phyloP scores from a whole-genome alignment of 2,797 vertebrate species.

The Crenichthys baileyi region DNA sequence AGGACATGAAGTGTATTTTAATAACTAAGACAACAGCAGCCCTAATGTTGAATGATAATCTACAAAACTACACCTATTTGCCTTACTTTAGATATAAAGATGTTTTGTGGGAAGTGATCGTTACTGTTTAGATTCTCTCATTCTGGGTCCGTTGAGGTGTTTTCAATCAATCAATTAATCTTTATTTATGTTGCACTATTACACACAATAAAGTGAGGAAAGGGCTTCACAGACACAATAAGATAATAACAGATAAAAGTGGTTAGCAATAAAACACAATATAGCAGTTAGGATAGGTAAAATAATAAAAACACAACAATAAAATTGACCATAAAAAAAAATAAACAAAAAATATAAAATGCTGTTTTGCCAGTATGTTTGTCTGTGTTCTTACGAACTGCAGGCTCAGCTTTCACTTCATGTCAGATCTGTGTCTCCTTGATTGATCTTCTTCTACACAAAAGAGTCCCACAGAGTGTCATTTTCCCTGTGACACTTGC shows the following conservation, averaged over 20 bases:
- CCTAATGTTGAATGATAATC: background rate
- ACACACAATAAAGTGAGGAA: too few species aligned
- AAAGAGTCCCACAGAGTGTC: constrained; percentile 3
- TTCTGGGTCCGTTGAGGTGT: background rate
- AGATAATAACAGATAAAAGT: too few species aligned
- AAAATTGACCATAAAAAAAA: too few species aligned
- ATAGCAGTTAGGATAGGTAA: too few species aligned
- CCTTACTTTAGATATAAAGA: background rate
- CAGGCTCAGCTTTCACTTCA: constrained; percentile 1
- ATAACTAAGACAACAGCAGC: background rate
- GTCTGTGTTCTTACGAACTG: background rate
- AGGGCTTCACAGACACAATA: too few species aligned
- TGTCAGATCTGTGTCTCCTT: constrained; percentile 4
- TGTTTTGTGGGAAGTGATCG: background rate
- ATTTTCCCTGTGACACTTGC: constrained; percentile 12
- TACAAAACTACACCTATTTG: background rate
- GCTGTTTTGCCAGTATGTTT: background rate
- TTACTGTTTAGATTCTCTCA: background rate
- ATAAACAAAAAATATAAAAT: too few species aligned
- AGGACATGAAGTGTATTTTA: background rate
- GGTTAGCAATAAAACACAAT: too few species aligned
- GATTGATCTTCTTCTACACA: background rate
- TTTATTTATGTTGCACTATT: too few species aligned
- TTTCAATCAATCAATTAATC: too few species aligned
- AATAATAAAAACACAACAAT: too few species aligned